Conservation (phyloP, 1,140 invertebrate species). For the Akabosia matsudoensis region DNA sequence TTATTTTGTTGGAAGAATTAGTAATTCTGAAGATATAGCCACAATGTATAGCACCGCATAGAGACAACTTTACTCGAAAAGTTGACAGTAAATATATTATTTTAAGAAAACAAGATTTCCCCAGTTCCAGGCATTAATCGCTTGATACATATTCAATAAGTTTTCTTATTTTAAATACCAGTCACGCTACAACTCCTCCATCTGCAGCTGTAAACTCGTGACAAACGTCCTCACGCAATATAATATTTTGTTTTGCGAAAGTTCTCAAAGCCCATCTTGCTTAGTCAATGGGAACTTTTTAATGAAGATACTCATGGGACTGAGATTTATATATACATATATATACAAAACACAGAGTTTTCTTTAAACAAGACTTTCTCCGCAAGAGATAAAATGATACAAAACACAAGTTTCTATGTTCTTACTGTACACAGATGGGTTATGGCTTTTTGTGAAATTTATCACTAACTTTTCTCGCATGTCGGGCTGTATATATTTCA, state of each 20-base stretch:
- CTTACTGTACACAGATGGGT: slow-evolving; percentile 13
- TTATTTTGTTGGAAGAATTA: no score
- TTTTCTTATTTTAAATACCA: neutral
- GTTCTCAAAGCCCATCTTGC: neutral
- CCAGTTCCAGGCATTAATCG: slow-evolving; percentile 5
- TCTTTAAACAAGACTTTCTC: neutral
- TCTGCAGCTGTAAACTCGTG: neutral
- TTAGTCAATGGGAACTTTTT: slow-evolving; percentile 17
- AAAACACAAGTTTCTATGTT: neutral
- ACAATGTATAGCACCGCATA: no score
- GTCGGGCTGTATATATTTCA: neutral
- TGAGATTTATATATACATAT: slow-evolving; percentile 9
- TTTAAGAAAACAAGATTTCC: no score
- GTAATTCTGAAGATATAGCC: no score
- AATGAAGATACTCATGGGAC: slow-evolving; percentile 13
- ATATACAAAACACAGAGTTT: neutral
- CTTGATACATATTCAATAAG: slow-evolving; percentile 23
- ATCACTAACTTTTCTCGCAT: slow-evolving; percentile 2
- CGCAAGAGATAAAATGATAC: neutral
- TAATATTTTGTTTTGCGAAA: no score
- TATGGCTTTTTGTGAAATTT: slow-evolving; percentile 3
- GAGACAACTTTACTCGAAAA: no score
- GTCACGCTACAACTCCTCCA: neutral
- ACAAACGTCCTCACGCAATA: no score
- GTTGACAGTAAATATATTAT: no score